Conservation (phyloP, 2,888 invertebrate genomes). For the Sarcophaga rosellei region DNA sequence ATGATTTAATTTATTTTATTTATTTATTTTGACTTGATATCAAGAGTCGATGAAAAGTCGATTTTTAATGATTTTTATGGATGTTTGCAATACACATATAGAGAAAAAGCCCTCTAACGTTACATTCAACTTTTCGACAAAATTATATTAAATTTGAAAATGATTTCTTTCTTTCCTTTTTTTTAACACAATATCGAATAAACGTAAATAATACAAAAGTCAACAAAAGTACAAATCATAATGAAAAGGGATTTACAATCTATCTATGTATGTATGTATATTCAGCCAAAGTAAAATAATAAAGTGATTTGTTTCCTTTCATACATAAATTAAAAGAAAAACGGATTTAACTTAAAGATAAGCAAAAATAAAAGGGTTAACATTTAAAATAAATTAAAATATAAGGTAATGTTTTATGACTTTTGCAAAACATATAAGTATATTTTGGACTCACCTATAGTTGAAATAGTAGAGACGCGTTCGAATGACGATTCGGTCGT, state of each 20-base stretch:
- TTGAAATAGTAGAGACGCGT: slow-evolving; percentile 77
- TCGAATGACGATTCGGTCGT: slow-evolving; percentile 77
- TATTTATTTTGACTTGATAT: no score
- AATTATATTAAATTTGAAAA: slow-evolving; percentile 54
- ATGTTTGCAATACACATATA: slow-evolving; percentile 63
- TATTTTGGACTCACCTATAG: slow-evolving; percentile 75
- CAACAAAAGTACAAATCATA: slow-evolving; percentile 41
- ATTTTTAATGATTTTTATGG: slow-evolving; percentile 54
- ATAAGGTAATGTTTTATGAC: neutral
- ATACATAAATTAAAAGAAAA: neutral
- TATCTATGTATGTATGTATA: slow-evolving; percentile 61
- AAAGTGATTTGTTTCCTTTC: slow-evolving; percentile 60
- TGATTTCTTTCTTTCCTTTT: no score
- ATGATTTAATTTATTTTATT: neutral
- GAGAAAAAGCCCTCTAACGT: slow-evolving; percentile 75
- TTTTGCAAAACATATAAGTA: neutral
- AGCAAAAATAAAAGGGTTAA: slow-evolving; percentile 67
- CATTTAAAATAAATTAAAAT: neutral
- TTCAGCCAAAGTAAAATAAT: slow-evolving; percentile 65
- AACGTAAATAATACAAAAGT: neutral
- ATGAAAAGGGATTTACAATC: slow-evolving; percentile 26
- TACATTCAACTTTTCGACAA: slow-evolving; percentile 64
- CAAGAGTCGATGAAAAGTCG: neutral
- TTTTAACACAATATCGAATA: no score
- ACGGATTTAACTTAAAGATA: slow-evolving; percentile 49